Base-by-base conservation (phyloP, 2,113 vertebrate genomes). In the Pygathrix nemaeus region DNA sequence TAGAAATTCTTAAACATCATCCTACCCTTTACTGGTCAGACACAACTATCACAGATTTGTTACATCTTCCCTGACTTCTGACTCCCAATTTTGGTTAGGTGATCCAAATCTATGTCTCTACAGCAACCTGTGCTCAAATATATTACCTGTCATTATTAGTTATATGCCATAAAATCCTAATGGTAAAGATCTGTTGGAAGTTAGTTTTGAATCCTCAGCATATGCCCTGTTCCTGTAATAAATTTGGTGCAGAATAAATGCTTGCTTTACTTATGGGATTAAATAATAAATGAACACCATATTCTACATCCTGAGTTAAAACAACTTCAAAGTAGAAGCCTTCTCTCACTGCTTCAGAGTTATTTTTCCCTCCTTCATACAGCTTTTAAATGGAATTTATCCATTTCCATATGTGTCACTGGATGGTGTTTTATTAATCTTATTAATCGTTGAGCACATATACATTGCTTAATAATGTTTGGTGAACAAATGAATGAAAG, bases 401-500 rank as follows among this genome's bases (percentile, higher is more conserved):
- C 50, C 79, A 70, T 83, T 83, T 93, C 40, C 85, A 81, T 95
- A 72, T 93, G 45, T 92, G 40, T 92, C 43, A 23, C 40, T 95
- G 25, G 20, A 66, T 83, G 57, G 20, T 76, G 48, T 75, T 50
- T 88, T 94, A 96, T 52, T 88, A 88, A 94, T 75, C 57, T 88
- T 94, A 95, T 52, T 88, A 92, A 92, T 92, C 79, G 93, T 78
- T 94, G 72, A 95, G 50, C 64, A 94, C 96, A 96, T 84, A 96
- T 64, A 43, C 76, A 87, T 93, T 94, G n/a, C 40, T 95, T 48
- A 81, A 64, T 93, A 90, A 70, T 97, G 61, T 92, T 95, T 96
- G 72, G 50, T 76, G 80, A 97, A 95, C 83, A 96, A 96, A 96
- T 81, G 96, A 96, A 92, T 68, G 88, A 84, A 84, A 86, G n/a